Conservation (phyloP, 2,797 vertebrate species). For the Sebastes taczanowskii region DNA sequence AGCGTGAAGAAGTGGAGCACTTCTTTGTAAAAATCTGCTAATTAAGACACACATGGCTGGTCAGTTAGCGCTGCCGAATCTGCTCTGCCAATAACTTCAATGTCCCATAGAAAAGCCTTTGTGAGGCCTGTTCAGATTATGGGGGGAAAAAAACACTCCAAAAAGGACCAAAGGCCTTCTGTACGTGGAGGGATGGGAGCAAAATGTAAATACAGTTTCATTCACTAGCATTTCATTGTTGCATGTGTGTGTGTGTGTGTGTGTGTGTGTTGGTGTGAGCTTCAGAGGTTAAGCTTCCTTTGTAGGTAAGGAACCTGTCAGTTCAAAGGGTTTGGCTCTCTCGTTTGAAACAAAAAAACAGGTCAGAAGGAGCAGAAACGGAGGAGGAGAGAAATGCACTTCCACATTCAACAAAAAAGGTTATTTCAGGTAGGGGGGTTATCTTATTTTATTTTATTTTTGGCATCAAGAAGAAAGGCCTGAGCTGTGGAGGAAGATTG, state of each 20-base stretch:
- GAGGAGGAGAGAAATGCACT: slow-evolving; percentile 38
- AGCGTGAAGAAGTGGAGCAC: slow-evolving; percentile 65
- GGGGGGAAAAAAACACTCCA: background rate
- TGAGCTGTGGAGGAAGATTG: background rate
- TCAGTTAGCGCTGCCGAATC: slow-evolving; percentile 45
- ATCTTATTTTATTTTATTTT: slow-evolving; percentile 3
- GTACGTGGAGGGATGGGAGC: background rate
- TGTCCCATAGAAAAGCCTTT: background rate
- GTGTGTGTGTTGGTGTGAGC: slow-evolving; percentile 10
- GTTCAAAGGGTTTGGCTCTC: slow-evolving; percentile 68
- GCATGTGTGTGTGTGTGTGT: slow-evolving; percentile 9
- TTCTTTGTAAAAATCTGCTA: slow-evolving; percentile 73
- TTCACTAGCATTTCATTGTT: slow-evolving; percentile 21
- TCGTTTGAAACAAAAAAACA: slow-evolving; percentile 33
- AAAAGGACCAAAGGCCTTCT: background rate
- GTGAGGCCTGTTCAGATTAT: background rate
- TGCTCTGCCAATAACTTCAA: slow-evolving; percentile 27
- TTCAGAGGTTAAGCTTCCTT: slow-evolving; percentile 63
- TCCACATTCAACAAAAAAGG: slow-evolving; percentile 59
- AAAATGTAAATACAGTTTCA: slow-evolving; percentile 26
- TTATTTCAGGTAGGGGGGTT: slow-evolving; percentile 27
- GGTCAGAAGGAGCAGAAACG: slow-evolving; percentile 21
- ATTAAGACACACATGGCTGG: slow-evolving; percentile 74
- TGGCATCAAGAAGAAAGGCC: slow-evolving; percentile 24
- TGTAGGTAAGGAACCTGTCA: slow-evolving; percentile 56